Evolutionary conservation across 2,797 vertebrate species (phyloP).

Genomic region (Helostoma temminkii): DNA sequence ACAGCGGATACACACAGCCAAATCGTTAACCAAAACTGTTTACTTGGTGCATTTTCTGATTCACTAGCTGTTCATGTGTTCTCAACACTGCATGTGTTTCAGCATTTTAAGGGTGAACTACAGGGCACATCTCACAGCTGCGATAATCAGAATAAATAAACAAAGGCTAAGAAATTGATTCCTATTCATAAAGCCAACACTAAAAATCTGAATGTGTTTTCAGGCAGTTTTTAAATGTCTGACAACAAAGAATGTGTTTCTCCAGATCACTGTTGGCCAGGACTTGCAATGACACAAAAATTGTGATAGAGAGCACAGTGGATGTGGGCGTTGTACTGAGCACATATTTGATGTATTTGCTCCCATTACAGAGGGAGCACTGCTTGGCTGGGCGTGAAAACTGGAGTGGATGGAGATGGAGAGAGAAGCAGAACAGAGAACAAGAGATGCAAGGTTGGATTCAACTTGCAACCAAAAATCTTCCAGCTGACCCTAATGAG

Average conservation of each 20-base stretch:
- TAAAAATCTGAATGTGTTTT: conserved; percentile 1
- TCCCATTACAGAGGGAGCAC: conserved; percentile 26
- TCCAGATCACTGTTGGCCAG: background rate
- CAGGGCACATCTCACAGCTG: background rate
- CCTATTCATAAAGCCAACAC: background rate
- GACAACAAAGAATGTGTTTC: background rate
- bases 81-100: background rate
- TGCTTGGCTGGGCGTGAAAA: conserved; percentile 34
- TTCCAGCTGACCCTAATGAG: conserved; percentile 14
- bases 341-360: conserved; percentile 30
- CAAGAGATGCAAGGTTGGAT: conserved; percentile 2
- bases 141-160: background rate
- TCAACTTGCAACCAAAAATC: conserved; percentile 19
- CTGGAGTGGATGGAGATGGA: conserved; percentile 4
- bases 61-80: background rate
- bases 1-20: background rate
- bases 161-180: background rate
- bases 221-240: conserved; percentile 1
- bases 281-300: background rate
- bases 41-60: background rate
- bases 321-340: conserved; percentile 20
- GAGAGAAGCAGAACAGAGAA: background rate
- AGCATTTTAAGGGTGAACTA: background rate
- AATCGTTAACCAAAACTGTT: background rate
- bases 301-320: background rate